These are phyloP conservation scores for Drosophila neotestacea DNA, from an alignment of 2,888 invertebrate genomes.

Conservation along the genomic window DNA sequence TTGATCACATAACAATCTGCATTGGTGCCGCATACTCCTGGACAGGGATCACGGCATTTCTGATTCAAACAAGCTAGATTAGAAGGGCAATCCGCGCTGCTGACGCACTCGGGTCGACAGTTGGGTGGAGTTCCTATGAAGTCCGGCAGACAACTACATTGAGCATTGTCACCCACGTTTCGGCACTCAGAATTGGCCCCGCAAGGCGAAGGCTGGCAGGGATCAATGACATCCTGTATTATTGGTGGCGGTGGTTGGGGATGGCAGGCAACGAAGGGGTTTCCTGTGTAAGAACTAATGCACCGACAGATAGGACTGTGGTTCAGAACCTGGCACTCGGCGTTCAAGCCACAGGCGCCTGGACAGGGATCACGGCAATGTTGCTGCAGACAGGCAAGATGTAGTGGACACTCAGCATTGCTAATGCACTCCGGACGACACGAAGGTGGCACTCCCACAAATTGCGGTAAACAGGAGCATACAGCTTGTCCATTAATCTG, in stretches of 20 bases:
- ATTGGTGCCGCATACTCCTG: conserved; percentile 88
- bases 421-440: conserved; percentile 90
- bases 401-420: conserved; percentile 89
- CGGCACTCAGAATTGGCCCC: conserved; percentile 91
- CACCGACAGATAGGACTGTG: conserved; percentile 92
- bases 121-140: conserved; percentile 91
- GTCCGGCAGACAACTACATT: conserved; percentile 89
- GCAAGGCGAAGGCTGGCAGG: conserved; percentile 92
- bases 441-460: conserved; percentile 90
- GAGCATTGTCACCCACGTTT: conserved; percentile 88
- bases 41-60: conserved; percentile 90
- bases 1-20: conserved; percentile 87
- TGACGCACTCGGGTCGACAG: conserved; percentile 92
- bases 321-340: conserved; percentile 91
- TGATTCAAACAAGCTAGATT: conserved; percentile 91
- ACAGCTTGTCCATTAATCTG: conserved; percentile 88
- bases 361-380: conserved; percentile 91
- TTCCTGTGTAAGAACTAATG: conserved; percentile 83
- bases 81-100: conserved; percentile 91
- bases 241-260: conserved; percentile 29
- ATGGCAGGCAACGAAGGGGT: conserved; percentile 86
- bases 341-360: conserved; percentile 90
- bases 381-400: conserved; percentile 89
- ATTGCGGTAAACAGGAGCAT: conserved; percentile 89
- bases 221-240: conserved; percentile 83